These are phyloP conservation scores for Arothron firmamentum DNA, from an alignment of 2,113 vertebrate genomes.

Conservation along the genomic window DNA sequence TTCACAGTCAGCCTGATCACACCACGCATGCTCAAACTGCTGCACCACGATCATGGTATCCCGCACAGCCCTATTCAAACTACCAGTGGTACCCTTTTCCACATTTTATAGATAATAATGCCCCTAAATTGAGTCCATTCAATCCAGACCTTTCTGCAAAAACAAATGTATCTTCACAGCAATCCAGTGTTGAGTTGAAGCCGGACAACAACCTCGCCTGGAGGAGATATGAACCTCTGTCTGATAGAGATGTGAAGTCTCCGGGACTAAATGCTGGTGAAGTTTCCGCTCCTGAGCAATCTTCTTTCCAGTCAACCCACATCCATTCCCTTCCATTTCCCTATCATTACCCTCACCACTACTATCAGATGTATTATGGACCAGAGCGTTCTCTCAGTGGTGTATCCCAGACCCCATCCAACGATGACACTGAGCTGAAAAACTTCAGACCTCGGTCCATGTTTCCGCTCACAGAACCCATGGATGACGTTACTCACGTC, in stretches of 20 bases:
- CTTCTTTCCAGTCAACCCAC: background rate
- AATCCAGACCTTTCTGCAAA: background rate
- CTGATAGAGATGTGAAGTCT: background rate
- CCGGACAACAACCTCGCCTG: background rate
- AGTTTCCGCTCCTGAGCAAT: background rate
- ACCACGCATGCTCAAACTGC: background rate
- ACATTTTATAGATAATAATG: background rate
- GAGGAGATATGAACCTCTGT: background rate
- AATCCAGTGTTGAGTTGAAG: background rate
- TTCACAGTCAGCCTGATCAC: background rate
- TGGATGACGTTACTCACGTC: background rate
- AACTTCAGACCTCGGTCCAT: background rate
- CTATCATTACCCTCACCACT: constrained; percentile 16
- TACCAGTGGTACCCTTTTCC: constrained; percentile 24
- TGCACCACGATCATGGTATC: background rate
- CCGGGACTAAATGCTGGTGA: background rate
- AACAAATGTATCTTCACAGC: background rate
- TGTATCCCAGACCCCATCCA: background rate
- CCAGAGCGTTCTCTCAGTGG: background rate
- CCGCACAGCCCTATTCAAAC: constrained; percentile 15
- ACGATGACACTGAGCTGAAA: background rate
- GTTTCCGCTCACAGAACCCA: background rate
- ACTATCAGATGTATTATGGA: constrained; percentile 23
- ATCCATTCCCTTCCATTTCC: constrained; percentile 11
- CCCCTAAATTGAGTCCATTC: background rate